Evolutionary conservation across 2,888 invertebrate genomes (phyloP).

Genomic region (Orchesella flavescens): DNA sequence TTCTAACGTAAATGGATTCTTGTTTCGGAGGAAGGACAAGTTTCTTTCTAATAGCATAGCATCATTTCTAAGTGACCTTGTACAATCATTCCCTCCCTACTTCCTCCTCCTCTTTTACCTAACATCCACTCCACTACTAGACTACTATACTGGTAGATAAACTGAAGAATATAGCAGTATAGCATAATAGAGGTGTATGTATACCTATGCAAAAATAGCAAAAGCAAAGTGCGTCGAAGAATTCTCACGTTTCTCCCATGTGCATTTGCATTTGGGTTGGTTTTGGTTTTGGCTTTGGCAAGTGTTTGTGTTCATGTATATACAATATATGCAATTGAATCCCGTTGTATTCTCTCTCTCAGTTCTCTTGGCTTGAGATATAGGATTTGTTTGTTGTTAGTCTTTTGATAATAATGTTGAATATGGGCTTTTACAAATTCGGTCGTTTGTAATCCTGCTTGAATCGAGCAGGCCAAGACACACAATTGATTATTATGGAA

Average conservation of each 20-base stretch:
- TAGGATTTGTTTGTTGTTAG: no score
- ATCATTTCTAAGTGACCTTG: not conserved
- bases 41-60: not conserved
- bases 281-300: not conserved
- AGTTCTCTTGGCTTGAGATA: no score
- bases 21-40: conserved; percentile 8
- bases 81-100: not conserved
- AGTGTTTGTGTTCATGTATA: not conserved
- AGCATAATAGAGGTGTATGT: no score
- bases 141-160: no score
- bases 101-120: not conserved
- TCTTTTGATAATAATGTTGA: no score
- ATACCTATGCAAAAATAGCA: no score
- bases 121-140: no score
- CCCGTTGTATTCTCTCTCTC: no score
- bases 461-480: no score
- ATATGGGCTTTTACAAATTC: no score
- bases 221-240: no score
- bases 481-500: conserved; percentile 56
- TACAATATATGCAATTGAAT: not conserved
- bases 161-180: no score
- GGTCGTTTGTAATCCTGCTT: not conserved
- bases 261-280: not conserved
- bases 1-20: not conserved
- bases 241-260: not conserved